Base-by-base conservation (phyloP, 2,797 vertebrate species). In the Carcharodon carcharias region DNA sequence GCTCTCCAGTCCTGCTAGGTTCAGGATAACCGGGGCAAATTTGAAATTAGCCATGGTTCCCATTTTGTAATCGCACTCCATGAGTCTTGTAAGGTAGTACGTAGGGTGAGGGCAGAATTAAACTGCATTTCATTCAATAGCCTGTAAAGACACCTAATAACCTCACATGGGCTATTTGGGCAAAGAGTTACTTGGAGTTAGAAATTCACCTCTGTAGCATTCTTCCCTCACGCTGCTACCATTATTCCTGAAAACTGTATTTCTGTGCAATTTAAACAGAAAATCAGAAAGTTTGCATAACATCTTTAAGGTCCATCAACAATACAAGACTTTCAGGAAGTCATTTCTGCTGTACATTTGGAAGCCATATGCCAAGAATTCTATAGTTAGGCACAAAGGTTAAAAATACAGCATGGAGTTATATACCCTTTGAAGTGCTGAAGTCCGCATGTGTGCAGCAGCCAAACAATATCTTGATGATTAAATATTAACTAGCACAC, bases 401-500 rank as follows among this genome's bases (percentile, higher is more conserved):
- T 95, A 77, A 77, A 77, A 18, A 95, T n/a, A 23, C 94, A n/a
- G 63, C 45, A 50, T 69, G 23, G 40, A 31, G 31, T 91, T 50
- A 50, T 45, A 67, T 67, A 67, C 18, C n/a, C 65, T 56, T 95
- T 95, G 69, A 95, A 95, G 54, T 95, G 94, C 94, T 95, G 50
- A 95, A 71, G 45, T 71, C 94, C 69, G 56, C 67, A 77, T 77
- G 69, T 95, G 50, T 77, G 94, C 63, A 67, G n/a, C 91, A 93
- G 91, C 91, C 91, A 65, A 93, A 93, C 61, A 77, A 71, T 73
- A 69, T 45, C 58, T 56, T 23, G 31, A 54, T 77, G 94, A 95
- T 95, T 95, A 95, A 95, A 77, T 95, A 95, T 95, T 95, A 95
- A 95, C 94, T 50, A 58, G 50, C 58, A 54, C 16, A 95, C 94